A percentile compares a stretch with the other conserved stretches of the same genome.
Conservation (phyloP, 2,113 vertebrate genomes). For the Syngnathus typhle region DNA sequence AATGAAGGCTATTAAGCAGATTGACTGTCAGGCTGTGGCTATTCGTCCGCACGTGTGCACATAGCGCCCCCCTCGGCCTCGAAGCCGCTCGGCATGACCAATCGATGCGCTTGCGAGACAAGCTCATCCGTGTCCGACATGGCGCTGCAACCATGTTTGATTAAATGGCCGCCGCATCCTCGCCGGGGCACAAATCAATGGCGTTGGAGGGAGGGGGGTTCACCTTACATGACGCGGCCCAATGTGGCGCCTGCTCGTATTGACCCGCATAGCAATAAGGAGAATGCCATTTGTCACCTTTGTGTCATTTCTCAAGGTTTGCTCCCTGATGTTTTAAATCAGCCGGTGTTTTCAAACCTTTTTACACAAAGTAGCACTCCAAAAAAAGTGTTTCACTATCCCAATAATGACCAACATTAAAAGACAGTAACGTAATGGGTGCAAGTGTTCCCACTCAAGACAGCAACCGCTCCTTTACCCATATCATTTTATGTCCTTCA, state of each 20-base stretch:
- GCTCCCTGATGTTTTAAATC: neutral
- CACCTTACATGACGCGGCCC: slow-evolving; percentile 78
- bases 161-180: slow-evolving; percentile 93
- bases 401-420: too few relatives aligned
- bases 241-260: slow-evolving; percentile 80
- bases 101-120: slow-evolving; percentile 87
- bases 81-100: slow-evolving; percentile 71
- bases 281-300: slow-evolving; percentile 33
- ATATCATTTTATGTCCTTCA: too few relatives aligned
- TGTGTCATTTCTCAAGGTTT: neutral
- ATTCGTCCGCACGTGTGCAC: neutral
- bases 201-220: slow-evolving; percentile 71
- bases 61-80: neutral
- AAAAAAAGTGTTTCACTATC: too few relatives aligned
- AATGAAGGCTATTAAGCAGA: neutral
- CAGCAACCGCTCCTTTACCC: too few relatives aligned
- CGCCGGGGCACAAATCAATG: slow-evolving; percentile 91
- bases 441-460: too few relatives aligned
- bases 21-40: neutral
- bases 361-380: too few relatives aligned
- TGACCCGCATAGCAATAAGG: slow-evolving; percentile 72
- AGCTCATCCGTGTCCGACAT: slow-evolving; percentile 85
- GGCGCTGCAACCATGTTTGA: slow-evolving; percentile 88
- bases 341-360: neutral
- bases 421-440: too few relatives aligned